phyloP scores from a whole-genome alignment of 2,797 vertebrate genomes.

The Galago senegalensis region DNA sequence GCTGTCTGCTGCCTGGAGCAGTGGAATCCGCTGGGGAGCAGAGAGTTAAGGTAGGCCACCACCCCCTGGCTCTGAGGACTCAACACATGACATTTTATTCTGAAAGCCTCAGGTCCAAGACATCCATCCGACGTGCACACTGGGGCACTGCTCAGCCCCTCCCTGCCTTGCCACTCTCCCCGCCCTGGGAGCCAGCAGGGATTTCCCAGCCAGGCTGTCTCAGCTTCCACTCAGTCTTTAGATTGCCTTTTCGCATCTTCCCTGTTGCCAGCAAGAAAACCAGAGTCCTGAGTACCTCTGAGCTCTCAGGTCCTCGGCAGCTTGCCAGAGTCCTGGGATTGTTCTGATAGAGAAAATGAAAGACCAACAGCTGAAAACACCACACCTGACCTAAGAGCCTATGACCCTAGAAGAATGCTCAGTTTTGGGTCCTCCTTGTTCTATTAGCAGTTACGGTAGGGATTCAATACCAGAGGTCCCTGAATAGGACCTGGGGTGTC shows the following conservation, averaged over 20 bases:
- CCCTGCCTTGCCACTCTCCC: fast-evolving
- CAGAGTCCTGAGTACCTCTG: neutral
- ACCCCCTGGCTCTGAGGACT: neutral
- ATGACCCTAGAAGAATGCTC: neutral
- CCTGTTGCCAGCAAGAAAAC: neutral
- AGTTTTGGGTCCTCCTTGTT: neutral
- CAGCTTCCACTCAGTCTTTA: neutral
- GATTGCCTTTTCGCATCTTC: neutral
- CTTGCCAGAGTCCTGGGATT: neutral
- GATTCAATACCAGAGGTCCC: neutral
- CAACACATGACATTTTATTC: constrained; percentile 51
- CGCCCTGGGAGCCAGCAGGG: neutral
- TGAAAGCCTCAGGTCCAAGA: neutral
- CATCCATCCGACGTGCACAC: neutral
- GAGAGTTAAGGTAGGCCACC: constrained; percentile 71
- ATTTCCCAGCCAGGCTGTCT: neutral
- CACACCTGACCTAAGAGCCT: neutral
- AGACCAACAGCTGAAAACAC: neutral
- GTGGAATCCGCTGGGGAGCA: neutral
- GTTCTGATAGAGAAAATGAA: neutral
- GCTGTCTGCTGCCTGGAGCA: neutral
- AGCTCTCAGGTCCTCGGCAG: neutral
- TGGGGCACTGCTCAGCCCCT: neutral
- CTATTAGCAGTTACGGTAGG: neutral
- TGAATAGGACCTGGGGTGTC: neutral